A percentile compares a stretch with the other conserved stretches of the same genome.
phyloP scores from a whole-genome alignment of 2,797 vertebrate genomes.

The Thalassophryne amazonica region DNA sequence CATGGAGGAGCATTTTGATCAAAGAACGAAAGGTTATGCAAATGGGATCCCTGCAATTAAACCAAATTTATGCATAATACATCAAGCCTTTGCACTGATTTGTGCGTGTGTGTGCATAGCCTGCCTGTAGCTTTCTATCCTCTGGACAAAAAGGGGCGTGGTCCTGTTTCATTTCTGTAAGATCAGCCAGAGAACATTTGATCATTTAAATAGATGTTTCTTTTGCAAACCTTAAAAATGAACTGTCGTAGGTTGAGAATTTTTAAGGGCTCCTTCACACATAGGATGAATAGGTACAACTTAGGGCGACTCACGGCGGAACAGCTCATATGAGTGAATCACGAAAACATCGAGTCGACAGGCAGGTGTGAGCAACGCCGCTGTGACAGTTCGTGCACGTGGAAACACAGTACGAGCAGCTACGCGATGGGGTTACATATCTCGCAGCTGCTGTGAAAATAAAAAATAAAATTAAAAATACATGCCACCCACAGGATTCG shows the following conservation, averaged over 20 bases:
- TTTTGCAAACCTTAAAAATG: slow-evolving; percentile 9
- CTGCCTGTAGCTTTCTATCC: slow-evolving; percentile 31
- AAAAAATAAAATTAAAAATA: too few relatives aligned
- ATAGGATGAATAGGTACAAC: slow-evolving; percentile 5
- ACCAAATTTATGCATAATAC: slow-evolving; percentile 71
- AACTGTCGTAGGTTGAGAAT: too few relatives aligned
- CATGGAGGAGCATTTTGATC: slow-evolving; percentile 65
- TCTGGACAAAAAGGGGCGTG: slow-evolving; percentile 33
- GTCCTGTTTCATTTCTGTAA: slow-evolving; percentile 5
- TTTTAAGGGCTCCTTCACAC: slow-evolving; percentile 7
- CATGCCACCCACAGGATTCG: too few relatives aligned
- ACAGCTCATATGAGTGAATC: too few relatives aligned
- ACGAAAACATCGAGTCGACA: too few relatives aligned
- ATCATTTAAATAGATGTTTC: slow-evolving; percentile 11
- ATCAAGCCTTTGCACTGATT: slow-evolving; percentile 42
- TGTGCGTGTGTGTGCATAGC: slow-evolving; percentile 11
- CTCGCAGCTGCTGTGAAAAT: too few relatives aligned
- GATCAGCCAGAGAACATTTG: too few relatives aligned
- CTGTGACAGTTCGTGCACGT: too few relatives aligned
- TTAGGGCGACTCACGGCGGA: slow-evolving; percentile 6
- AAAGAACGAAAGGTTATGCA: slow-evolving; percentile 68
- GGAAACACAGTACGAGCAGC: too few relatives aligned
- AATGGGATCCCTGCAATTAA: slow-evolving; percentile 65
- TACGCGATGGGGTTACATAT: too few relatives aligned
- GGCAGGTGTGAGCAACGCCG: too few relatives aligned